Conservation (phyloP, 2,797 vertebrate species). For the Okamejei kenojei region DNA sequence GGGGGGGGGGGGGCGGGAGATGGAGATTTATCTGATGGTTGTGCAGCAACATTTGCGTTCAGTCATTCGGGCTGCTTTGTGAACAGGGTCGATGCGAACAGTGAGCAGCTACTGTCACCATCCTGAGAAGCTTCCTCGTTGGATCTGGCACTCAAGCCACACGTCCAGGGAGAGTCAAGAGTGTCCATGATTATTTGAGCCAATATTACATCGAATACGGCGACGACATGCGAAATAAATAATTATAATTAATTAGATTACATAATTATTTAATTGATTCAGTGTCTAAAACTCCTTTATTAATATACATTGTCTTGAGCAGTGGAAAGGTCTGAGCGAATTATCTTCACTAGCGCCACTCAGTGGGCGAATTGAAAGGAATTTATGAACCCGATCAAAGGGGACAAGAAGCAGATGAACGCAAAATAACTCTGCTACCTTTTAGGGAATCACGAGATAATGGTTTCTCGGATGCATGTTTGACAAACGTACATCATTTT, state of each 20-base stretch:
- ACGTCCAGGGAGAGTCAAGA: too few species aligned
- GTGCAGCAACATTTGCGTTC: not conserved
- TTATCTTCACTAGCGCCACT: slow-evolving; percentile 25
- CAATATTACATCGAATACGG: not conserved
- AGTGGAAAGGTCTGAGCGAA: not conserved
- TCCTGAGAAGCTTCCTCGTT: not conserved
- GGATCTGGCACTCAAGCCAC: not conserved
- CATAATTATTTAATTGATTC: not conserved
- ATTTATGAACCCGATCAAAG: not conserved
- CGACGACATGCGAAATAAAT: not conserved
- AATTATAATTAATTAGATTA: not conserved
- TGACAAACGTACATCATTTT: not conserved
- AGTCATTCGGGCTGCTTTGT: too few species aligned
- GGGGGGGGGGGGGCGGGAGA: too few species aligned
- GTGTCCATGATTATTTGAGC: too few species aligned
- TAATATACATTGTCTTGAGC: not conserved
- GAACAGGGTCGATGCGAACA: not conserved
- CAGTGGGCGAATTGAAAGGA: not conserved
- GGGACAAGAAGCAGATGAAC: not conserved
- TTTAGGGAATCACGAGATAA: not conserved
- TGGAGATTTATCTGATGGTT: not conserved
- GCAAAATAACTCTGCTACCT: not conserved
- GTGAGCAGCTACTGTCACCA: not conserved
- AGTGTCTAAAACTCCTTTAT: not conserved
- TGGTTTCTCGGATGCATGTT: not conserved